A percentile compares a stretch with the other conserved stretches of the same genome.
phyloP scores from a whole-genome alignment of 2,113 vertebrate genomes.

The Anhinga anhinga region DNA sequence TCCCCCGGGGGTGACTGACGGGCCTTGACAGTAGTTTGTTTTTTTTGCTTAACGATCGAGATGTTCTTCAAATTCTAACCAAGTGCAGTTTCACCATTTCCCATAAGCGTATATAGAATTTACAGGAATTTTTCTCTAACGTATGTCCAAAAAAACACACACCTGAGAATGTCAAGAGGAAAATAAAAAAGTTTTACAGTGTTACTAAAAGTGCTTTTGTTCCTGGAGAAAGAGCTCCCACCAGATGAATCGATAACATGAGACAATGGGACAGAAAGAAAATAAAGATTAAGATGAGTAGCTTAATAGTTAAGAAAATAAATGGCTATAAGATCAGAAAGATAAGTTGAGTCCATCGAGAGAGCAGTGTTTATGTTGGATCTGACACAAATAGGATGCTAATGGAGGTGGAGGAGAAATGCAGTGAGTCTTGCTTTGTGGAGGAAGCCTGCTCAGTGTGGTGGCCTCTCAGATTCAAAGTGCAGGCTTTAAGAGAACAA shows the following conservation, averaged over 20 bases:
- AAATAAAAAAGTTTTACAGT: neutral
- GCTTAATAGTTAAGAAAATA: conserved; percentile 9
- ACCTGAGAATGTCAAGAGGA: neutral
- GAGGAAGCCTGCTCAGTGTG: neutral
- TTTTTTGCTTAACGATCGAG: neutral
- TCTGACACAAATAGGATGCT: neutral
- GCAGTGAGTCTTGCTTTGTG: neutral
- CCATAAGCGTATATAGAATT: neutral
- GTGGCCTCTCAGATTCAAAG: neutral
- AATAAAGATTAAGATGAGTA: neutral
- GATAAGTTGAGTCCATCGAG: neutral
- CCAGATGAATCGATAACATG: neutral
- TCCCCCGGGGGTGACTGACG: neutral
- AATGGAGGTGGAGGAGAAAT: neutral
- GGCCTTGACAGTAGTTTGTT: neutral
- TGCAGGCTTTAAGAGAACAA: neutral
- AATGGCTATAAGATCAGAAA: neutral
- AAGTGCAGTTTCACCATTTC: neutral
- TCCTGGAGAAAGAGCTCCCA: neutral
- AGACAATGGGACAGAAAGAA: neutral
- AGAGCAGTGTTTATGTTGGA: neutral
- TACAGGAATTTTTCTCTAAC: neutral
- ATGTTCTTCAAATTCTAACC: neutral
- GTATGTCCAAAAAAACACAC: neutral
- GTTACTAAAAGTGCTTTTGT: neutral